Evolutionary conservation across 1,140 invertebrate species (phyloP).

Genomic region (Scaptodrosophila lebanonensis): DNA sequence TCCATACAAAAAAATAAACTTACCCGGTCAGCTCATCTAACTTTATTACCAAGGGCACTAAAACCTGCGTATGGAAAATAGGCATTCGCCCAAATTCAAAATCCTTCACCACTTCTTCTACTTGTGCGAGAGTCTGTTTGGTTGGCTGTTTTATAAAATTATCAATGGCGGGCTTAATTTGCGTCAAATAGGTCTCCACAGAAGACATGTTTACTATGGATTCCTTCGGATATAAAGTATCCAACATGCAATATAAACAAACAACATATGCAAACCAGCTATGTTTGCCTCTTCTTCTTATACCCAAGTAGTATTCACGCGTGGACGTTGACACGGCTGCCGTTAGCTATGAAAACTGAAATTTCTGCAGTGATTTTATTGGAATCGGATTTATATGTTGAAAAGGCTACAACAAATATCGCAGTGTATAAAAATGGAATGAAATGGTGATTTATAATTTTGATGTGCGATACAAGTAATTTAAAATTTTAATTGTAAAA

Average conservation of each 20-base stretch:
- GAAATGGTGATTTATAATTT: too few relatives aligned
- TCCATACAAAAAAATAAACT: constrained; percentile 1
- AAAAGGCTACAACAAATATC: too few relatives aligned
- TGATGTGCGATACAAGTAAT: too few relatives aligned
- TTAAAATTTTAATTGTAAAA: constrained; percentile 96
- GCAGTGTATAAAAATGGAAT: too few relatives aligned
- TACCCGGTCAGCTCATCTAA: constrained; percentile 59
- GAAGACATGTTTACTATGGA: constrained; percentile 58
- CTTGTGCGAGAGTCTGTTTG: constrained; percentile 33
- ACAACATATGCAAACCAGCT: not conserved
- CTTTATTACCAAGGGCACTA: constrained; percentile 65
- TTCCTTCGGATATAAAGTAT: not conserved
- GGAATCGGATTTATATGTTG: too few relatives aligned
- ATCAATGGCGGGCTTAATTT: constrained; percentile 76
- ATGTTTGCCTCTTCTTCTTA: not conserved
- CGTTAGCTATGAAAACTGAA: too few relatives aligned
- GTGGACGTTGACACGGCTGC: too few relatives aligned
- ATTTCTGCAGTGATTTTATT: too few relatives aligned
- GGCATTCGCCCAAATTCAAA: constrained; percentile 63
- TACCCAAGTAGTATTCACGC: too few relatives aligned
- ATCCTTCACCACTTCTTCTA: constrained; percentile 48
- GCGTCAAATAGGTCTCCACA: constrained; percentile 56
- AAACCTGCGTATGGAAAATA: constrained; percentile 61
- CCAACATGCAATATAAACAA: constrained; percentile 1
- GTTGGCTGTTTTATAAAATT: constrained; percentile 52